phyloP scores from a whole-genome alignment of 2,888 invertebrate genomes.

The Lepidocyrtoides sp. region DNA sequence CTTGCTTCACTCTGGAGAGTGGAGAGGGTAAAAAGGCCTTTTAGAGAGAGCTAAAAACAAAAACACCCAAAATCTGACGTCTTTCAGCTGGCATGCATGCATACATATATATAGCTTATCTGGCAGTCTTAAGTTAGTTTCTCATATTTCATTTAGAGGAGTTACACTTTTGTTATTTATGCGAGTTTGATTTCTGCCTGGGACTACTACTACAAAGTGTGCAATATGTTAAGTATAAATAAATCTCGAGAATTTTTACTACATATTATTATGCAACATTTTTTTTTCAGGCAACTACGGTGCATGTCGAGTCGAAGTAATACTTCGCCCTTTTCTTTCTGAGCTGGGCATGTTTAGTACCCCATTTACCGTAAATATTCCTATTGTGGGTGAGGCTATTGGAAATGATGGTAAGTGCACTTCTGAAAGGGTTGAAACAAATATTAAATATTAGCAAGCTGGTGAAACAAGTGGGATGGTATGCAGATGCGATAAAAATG shows the following conservation, averaged over 20 bases:
- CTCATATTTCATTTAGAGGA: neutral
- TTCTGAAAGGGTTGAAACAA: constrained; percentile 72
- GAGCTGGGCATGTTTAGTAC: constrained; percentile 85
- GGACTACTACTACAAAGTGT: too few relatives aligned
- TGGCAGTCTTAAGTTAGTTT: neutral
- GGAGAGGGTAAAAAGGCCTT: too few relatives aligned
- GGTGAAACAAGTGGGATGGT: constrained; percentile 87
- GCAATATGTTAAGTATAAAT: too few relatives aligned
- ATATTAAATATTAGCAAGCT: constrained; percentile 85
- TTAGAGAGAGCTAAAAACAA: too few relatives aligned
- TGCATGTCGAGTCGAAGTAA: constrained; percentile 83
- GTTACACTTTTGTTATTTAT: constrained; percentile 17
- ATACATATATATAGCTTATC: neutral
- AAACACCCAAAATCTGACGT: too few relatives aligned
- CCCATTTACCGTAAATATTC: constrained; percentile 79
- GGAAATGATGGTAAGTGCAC: constrained; percentile 80
- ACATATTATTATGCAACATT: constrained; percentile 19
- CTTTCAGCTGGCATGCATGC: too few relatives aligned
- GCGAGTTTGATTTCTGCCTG: neutral
- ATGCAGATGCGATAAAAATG: constrained; percentile 86
- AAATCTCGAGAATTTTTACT: too few relatives aligned
- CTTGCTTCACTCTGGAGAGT: too few relatives aligned
- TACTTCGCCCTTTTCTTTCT: constrained; percentile 83
- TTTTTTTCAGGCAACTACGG: constrained; percentile 83
- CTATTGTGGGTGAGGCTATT: constrained; percentile 75